Percentiles rank a stretch among this genome's conserved stretches.
phyloP scores from a whole-genome alignment of 2,797 vertebrate species.

The Danio choprae region DNA sequence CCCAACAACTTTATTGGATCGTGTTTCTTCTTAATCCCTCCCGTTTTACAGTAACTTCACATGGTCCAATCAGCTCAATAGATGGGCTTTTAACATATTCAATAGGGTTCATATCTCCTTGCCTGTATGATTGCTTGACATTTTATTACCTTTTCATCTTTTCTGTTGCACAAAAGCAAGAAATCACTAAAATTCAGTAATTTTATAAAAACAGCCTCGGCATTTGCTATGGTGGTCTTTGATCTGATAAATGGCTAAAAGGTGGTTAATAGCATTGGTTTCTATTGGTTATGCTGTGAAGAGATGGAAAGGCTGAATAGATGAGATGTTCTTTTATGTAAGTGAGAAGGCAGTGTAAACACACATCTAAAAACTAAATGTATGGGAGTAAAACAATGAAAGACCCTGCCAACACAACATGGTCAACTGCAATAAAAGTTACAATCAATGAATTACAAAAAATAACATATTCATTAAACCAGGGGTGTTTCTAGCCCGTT shows the following conservation, averaged over 20 bases:
- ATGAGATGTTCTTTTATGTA: conserved; percentile 73
- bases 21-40: conserved; percentile 57
- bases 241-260: conserved; percentile 59
- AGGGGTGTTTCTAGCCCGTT: not conserved
- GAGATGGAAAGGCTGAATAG: conserved; percentile 80
- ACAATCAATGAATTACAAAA: not conserved
- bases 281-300: conserved; percentile 79
- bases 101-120: conserved; percentile 90
- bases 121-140: conserved; percentile 77
- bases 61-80: conserved; percentile 74
- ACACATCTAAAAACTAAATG: conserved; percentile 75
- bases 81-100: conserved; percentile 79
- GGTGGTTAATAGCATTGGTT: conserved; percentile 65
- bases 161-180: conserved; percentile 78
- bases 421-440: not conserved
- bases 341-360: conserved; percentile 89
- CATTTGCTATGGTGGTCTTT: conserved; percentile 43
- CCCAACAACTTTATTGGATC: conserved; percentile 55
- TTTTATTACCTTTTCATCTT: conserved; percentile 82
- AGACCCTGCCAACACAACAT: conserved; percentile 11
- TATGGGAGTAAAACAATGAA: conserved; percentile 77
- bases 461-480: not conserved
- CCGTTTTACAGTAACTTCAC: conserved; percentile 70
- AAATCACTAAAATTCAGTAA: conserved; percentile 60
- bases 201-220: conserved; percentile 58